Evolutionary conservation across 2,797 vertebrate species (phyloP).

Genomic region (Enteromius argenteus): DNA sequence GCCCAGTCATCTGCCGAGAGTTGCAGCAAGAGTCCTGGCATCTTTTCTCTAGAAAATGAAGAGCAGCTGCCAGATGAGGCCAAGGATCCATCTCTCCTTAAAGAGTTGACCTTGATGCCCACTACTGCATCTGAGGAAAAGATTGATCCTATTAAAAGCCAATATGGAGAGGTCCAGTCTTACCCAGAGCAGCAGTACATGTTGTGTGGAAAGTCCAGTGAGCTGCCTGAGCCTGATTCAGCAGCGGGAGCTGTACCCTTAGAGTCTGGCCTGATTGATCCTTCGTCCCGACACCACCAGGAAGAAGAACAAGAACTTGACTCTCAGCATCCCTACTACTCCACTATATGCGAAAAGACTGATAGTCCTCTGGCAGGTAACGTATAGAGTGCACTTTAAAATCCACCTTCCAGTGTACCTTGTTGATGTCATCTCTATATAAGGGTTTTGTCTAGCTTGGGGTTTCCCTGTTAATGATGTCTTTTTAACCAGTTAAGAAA

Average conservation of each 20-base stretch:
- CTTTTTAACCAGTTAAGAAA: slow-evolving; percentile 61
- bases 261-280: slow-evolving; percentile 45
- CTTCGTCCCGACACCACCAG: slow-evolving; percentile 51
- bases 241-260: slow-evolving; percentile 26
- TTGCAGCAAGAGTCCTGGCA: slow-evolving; percentile 79
- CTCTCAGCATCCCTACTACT: slow-evolving; percentile 77
- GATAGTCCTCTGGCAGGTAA: slow-evolving; percentile 85
- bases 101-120: slow-evolving; percentile 56
- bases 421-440: slow-evolving; percentile 63
- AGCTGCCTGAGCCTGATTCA: slow-evolving; percentile 28
- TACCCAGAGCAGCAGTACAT: slow-evolving; percentile 74
- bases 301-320: slow-evolving; percentile 68
- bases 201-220: slow-evolving; percentile 69
- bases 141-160: slow-evolving; percentile 16
- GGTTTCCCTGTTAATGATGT: slow-evolving; percentile 26
- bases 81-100: slow-evolving; percentile 69
- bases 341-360: slow-evolving; percentile 81
- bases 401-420: slow-evolving; percentile 56
- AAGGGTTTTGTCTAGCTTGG: slow-evolving; percentile 65
- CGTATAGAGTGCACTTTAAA: slow-evolving; percentile 69
- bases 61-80: slow-evolving; percentile 75
- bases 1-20: slow-evolving; percentile 80
- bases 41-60: slow-evolving; percentile 80
- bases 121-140: slow-evolving; percentile 21
- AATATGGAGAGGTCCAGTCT: slow-evolving; percentile 39